Percentiles rank a stretch among this genome's conserved stretches.
Conservation (phyloP, 2,888 invertebrate species). For the Myathropa florea region DNA sequence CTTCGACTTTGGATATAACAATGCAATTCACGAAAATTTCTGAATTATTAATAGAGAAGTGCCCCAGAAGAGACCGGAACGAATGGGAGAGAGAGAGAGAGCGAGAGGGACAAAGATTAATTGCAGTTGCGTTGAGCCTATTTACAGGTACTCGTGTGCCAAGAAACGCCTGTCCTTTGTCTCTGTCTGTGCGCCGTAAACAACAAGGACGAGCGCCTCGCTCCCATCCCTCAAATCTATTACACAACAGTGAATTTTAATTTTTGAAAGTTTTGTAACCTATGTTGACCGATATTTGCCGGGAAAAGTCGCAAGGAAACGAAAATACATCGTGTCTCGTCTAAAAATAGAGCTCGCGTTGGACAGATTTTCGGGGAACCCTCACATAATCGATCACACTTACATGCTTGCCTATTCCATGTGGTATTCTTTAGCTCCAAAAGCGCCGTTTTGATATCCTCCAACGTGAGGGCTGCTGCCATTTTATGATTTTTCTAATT, state of each 20-base stretch:
- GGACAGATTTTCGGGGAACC: not conserved
- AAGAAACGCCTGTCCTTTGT: constrained; percentile 16
- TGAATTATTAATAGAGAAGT: constrained; percentile 40
- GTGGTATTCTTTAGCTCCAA: constrained; percentile 57
- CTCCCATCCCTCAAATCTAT: constrained; percentile 10
- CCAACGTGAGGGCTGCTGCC: constrained; percentile 58
- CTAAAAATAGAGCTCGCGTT: constrained; percentile 48
- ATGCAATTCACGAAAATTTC: constrained; percentile 40
- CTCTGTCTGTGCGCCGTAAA: not conserved
- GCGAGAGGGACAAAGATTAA: constrained; percentile 11
- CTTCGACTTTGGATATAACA: constrained; percentile 33
- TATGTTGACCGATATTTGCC: constrained; percentile 45
- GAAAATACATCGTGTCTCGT: constrained; percentile 41
- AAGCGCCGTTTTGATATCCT: constrained; percentile 59
- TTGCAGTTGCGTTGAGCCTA: constrained; percentile 57
- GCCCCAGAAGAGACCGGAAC: not conserved
- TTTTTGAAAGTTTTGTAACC: constrained; percentile 41
- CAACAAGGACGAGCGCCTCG: not conserved
- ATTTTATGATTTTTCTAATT: constrained; percentile 24
- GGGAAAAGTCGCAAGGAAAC: not conserved
- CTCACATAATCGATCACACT: too few species aligned
- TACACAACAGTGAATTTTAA: constrained; percentile 55
- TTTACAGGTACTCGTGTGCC: constrained; percentile 50
- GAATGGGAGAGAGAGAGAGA: not conserved
- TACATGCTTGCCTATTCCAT: constrained; percentile 62